Conservation (phyloP, 2,797 vertebrate species). For the Glossophaga mutica region DNA sequence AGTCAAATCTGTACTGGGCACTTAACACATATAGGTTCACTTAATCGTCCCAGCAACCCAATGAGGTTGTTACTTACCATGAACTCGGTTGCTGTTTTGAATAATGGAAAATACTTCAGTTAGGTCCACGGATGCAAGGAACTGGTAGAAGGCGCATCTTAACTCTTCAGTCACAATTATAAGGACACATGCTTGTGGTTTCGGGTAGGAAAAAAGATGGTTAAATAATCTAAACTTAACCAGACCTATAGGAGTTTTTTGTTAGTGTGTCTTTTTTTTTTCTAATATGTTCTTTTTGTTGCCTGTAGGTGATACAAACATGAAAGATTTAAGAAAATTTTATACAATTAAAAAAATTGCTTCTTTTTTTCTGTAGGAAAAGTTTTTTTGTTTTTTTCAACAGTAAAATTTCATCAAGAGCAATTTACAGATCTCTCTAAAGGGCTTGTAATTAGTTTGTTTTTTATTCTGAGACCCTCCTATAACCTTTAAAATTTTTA, state of each 20-base stretch:
- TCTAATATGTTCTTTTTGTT: slow-evolving; percentile 13
- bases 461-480: neutral
- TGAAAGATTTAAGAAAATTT: neutral
- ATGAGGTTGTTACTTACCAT: neutral
- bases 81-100: neutral
- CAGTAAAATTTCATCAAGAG: slow-evolving; percentile 13
- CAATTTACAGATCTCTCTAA: neutral
- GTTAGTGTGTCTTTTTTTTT: neutral
- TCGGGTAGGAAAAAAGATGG: neutral
- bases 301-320: neutral
- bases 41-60: neutral
- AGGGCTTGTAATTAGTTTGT: neutral
- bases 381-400: neutral
- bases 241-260: neutral
- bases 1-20: neutral
- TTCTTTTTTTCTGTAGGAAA: neutral
- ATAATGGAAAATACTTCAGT: neutral
- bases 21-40: neutral
- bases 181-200: neutral
- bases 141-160: neutral
- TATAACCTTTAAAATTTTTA: slow-evolving; percentile 16
- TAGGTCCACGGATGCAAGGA: neutral
- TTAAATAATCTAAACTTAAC: neutral
- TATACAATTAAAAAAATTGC: neutral
- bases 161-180: neutral